Conservation (phyloP, 2,797 vertebrate genomes). For the Odontamblyopus lacepedii region DNA sequence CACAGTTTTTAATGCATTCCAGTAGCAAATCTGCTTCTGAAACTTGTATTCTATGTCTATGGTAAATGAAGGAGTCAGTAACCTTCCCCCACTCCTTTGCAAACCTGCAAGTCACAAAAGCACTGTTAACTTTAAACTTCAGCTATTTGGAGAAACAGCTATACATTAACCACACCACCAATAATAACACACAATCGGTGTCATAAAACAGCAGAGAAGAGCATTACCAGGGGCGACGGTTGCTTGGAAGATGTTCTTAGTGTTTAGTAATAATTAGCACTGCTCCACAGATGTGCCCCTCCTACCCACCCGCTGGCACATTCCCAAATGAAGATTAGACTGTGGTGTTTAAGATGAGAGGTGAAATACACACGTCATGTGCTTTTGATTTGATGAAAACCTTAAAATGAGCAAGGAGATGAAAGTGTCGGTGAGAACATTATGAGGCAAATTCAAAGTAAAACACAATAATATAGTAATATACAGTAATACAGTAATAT, state of each 20-base stretch:
- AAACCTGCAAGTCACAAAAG: slow-evolving; percentile 6
- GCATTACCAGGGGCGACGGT: slow-evolving; percentile 70
- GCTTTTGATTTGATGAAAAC: slow-evolving; percentile 76
- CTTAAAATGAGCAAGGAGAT: slow-evolving; percentile 63
- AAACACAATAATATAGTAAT: not conserved
- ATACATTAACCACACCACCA: slow-evolving; percentile 19
- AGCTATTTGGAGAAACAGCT: slow-evolving; percentile 29
- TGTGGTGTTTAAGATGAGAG: slow-evolving; percentile 42
- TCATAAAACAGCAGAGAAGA: slow-evolving; percentile 72
- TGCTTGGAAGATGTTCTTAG: slow-evolving; percentile 82
- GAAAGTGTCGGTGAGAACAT: slow-evolving; percentile 48
- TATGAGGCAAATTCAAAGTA: slow-evolving; percentile 42
- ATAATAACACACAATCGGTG: slow-evolving; percentile 54
- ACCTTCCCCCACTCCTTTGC: slow-evolving; percentile 1
- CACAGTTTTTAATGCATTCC: not conserved
- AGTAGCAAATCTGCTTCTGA: not conserved
- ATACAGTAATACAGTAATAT: too few species aligned
- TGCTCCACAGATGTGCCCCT: slow-evolving; percentile 79
- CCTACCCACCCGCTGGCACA: slow-evolving; percentile 27
- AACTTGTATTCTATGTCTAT: not conserved
- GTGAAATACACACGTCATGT: slow-evolving; percentile 61
- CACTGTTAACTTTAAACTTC: slow-evolving; percentile 23
- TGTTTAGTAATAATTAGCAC: slow-evolving; percentile 78
- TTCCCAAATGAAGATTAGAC: slow-evolving; percentile 33
- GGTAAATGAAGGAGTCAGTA: not conserved